These are phyloP conservation scores for Chrysolina americana DNA, from an alignment of 2,888 invertebrate genomes.

Conservation along the genomic window DNA sequence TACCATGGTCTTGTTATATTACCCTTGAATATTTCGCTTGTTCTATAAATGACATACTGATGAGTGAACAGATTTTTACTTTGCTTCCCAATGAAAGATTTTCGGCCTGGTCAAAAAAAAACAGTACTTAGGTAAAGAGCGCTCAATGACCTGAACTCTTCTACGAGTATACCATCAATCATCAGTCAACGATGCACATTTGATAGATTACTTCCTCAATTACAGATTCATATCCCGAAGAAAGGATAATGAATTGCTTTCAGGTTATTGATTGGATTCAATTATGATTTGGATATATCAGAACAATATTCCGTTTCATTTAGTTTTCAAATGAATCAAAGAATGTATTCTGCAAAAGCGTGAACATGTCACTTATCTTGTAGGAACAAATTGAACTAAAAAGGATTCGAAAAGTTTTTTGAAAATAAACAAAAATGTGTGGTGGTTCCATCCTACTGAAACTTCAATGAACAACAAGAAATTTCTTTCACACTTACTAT, in stretches of 20 bases:
- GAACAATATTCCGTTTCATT: slow-evolving; percentile 6
- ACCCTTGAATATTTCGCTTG: too few relatives aligned
- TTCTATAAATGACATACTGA: too few relatives aligned
- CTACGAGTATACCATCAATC: slow-evolving; percentile 8
- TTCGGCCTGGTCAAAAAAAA: too few relatives aligned
- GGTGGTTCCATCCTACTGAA: too few relatives aligned
- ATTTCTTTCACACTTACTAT: too few relatives aligned
- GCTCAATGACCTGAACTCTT: not conserved
- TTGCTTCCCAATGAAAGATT: too few relatives aligned
- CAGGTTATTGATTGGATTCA: slow-evolving; percentile 15
- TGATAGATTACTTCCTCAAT: slow-evolving; percentile 24
- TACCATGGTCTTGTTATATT: too few relatives aligned
- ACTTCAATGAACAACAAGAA: too few relatives aligned
- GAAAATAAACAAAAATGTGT: too few relatives aligned
- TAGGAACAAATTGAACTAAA: not conserved
- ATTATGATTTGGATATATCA: slow-evolving; percentile 10
- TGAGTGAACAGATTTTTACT: too few relatives aligned
- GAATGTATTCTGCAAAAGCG: not conserved
- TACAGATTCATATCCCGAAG: slow-evolving; percentile 21
- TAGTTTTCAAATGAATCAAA: not conserved
- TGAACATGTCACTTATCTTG: not conserved
- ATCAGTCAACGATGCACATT: slow-evolving; percentile 18
- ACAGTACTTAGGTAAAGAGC: not conserved
- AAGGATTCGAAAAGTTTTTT: too few relatives aligned
- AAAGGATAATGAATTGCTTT: slow-evolving; percentile 23